Percentiles rank a stretch among this genome's conserved stretches.
Evolutionary conservation across 2,888 invertebrate species (phyloP).

Genomic region (Chouioia cunea): DNA sequence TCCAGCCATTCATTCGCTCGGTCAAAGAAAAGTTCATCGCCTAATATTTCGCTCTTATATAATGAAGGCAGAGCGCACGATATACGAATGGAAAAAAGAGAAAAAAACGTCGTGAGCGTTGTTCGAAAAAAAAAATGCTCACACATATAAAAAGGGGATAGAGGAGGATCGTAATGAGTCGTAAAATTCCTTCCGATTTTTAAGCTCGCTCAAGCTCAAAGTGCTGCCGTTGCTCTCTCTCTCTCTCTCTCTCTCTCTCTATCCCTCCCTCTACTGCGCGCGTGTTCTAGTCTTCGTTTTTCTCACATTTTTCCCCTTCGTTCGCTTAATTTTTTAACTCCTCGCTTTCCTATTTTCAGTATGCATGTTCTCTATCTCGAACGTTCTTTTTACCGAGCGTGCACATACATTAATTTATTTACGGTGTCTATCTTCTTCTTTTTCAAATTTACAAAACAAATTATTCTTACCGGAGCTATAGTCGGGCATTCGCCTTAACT

Average conservation of each 20-base stretch:
- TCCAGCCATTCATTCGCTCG: no score
- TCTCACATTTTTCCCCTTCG: constrained; percentile 12
- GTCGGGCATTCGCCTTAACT: constrained; percentile 6
- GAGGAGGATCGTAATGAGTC: constrained; percentile 29
- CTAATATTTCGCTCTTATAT: no score
- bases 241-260: neutral
- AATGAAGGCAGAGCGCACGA: neutral
- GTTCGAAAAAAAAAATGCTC: constrained; percentile 16
- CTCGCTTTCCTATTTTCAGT: constrained; percentile 10
- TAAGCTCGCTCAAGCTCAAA: constrained; percentile 3
- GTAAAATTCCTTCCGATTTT: constrained; percentile 41
- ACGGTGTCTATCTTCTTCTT: constrained; percentile 12
- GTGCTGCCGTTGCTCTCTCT: neutral
- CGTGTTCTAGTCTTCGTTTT: neutral
- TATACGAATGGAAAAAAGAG: neutral
- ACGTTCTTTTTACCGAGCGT: neutral
- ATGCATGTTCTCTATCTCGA: constrained; percentile 17
- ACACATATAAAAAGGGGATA: constrained; percentile 14
- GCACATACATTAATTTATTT: neutral
- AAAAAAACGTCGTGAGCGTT: no score
- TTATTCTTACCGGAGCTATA: no score
- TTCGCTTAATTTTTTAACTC: constrained; percentile 16
- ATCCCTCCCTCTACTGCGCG: neutral
- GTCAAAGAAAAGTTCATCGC: no score
- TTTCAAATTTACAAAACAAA: constrained; percentile 5